Evolutionary conservation across 1,140 invertebrate species (phyloP).

Genomic region (Trichonephila clavata): DNA sequence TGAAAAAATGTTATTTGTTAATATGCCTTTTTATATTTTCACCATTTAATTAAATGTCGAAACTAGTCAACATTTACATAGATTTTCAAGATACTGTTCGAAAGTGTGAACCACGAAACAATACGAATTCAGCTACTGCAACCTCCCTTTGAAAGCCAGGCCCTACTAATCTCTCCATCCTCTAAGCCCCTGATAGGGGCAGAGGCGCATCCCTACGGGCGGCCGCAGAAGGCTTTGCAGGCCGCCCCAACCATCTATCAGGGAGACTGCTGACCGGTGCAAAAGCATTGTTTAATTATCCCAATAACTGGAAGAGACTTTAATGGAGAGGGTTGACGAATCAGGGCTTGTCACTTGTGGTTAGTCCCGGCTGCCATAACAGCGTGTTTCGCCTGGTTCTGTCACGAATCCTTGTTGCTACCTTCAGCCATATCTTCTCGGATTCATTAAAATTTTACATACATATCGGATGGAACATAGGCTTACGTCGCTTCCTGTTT

Average conservation of each 20-base stretch:
- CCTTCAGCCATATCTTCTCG: neutral
- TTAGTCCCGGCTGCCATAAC: conserved; percentile 42
- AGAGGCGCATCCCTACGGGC: conserved; percentile 28
- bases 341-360: conserved; percentile 63
- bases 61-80: too few species aligned
- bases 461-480: conserved; percentile 13
- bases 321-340: conserved; percentile 67
- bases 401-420: neutral
- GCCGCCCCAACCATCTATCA: conserved; percentile 54
- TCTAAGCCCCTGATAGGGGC: conserved; percentile 37
- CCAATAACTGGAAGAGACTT: conserved; percentile 66
- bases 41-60: too few species aligned
- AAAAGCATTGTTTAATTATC: conserved; percentile 75
- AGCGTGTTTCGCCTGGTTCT: conserved; percentile 28
- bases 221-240: conserved; percentile 70
- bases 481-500: neutral
- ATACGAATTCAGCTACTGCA: neutral
- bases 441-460: conserved; percentile 36
- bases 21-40: too few species aligned
- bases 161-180: conserved; percentile 63
- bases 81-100: neutral
- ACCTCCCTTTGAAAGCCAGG: conserved; percentile 6
- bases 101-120: conserved; percentile 51
- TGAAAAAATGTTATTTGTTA: too few species aligned
- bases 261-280: conserved; percentile 54